Conservation (phyloP, 2,888 invertebrate genomes). For the Cyrtodaria siliqua region DNA sequence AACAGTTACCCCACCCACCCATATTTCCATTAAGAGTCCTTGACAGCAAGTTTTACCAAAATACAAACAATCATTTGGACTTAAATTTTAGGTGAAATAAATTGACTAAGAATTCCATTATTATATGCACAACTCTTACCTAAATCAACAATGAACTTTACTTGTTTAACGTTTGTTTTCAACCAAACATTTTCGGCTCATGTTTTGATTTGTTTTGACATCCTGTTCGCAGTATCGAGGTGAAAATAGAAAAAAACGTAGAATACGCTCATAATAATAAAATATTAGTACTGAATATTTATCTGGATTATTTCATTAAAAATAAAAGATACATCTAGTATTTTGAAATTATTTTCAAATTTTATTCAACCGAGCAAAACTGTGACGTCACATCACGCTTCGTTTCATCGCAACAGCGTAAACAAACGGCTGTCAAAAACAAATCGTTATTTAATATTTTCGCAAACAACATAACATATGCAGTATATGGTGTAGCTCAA, state of each 20-base stretch:
- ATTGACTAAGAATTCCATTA: too few species aligned
- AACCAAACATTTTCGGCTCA: conserved; percentile 15
- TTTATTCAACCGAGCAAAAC: not conserved
- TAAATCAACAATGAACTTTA: too few species aligned
- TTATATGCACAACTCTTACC: too few species aligned
- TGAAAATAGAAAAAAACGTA: not conserved
- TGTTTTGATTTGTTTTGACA: conserved; percentile 54
- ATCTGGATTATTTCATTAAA: too few species aligned
- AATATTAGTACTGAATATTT: too few species aligned
- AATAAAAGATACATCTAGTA: too few species aligned
- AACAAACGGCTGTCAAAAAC: conserved; percentile 21
- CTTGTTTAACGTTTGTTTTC: too few species aligned
- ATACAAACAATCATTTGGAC: not conserved
- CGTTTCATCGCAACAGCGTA: conserved; percentile 47
- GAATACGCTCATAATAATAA: too few species aligned
- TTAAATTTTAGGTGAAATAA: too few species aligned
- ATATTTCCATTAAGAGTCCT: conserved; percentile 14
- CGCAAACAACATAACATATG: too few species aligned
- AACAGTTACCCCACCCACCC: conserved; percentile 38
- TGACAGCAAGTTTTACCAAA: conserved; percentile 17
- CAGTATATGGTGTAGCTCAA: too few species aligned
- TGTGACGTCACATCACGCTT: conserved; percentile 53
- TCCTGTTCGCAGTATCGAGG: conserved; percentile 36
- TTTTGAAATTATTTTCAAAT: not conserved
- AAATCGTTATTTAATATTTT: too few species aligned